Percentiles rank a stretch among this genome's conserved stretches.
Conservation (phyloP, 2,888 invertebrate genomes). For the Drosophila aldrichi region DNA sequence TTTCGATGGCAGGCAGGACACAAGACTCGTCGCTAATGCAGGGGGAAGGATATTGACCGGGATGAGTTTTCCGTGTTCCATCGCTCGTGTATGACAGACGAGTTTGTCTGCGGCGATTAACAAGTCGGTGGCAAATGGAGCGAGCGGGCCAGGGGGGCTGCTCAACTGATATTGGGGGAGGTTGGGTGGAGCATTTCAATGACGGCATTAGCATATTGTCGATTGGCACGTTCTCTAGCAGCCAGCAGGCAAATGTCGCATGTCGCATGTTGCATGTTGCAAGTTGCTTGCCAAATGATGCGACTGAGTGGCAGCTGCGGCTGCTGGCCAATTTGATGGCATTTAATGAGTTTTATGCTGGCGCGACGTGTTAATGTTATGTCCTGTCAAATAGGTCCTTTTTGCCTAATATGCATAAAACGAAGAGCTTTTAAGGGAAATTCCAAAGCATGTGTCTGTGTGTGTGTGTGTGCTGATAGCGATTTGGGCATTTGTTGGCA, state of each 20-base stretch:
- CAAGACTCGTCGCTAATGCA: conserved; percentile 11
- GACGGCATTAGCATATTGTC: conserved; percentile 71
- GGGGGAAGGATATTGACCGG: conserved; percentile 18
- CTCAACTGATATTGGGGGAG: conserved; percentile 25
- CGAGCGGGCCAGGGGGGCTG: conserved; percentile 1
- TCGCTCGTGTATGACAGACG: conserved; percentile 58
- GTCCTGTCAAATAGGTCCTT: conserved; percentile 31
- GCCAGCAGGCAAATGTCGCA: conserved; percentile 26
- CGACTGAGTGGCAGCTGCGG: conserved; percentile 39
- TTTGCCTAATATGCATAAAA: conserved; percentile 30
- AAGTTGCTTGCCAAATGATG: conserved; percentile 35
- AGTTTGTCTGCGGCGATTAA: conserved; percentile 66
- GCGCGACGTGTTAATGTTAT: conserved; percentile 66
- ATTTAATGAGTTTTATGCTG: conserved; percentile 61
- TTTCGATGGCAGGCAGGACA: conserved; percentile 27
- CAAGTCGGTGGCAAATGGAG: conserved; percentile 28
- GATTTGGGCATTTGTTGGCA: conserved; percentile 54
- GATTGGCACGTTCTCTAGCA: conserved; percentile 31
- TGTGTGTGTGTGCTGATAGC: conserved; percentile 31
- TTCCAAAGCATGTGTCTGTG: background rate
- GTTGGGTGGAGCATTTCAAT: conserved; percentile 55
- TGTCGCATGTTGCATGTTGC: conserved; percentile 6
- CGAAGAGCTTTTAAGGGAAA: conserved; percentile 14
- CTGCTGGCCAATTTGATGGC: conserved; percentile 42
- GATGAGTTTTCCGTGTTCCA: conserved; percentile 40